Conservation (phyloP, 2,797 vertebrate genomes). For the Premnoplex brunnescens region DNA sequence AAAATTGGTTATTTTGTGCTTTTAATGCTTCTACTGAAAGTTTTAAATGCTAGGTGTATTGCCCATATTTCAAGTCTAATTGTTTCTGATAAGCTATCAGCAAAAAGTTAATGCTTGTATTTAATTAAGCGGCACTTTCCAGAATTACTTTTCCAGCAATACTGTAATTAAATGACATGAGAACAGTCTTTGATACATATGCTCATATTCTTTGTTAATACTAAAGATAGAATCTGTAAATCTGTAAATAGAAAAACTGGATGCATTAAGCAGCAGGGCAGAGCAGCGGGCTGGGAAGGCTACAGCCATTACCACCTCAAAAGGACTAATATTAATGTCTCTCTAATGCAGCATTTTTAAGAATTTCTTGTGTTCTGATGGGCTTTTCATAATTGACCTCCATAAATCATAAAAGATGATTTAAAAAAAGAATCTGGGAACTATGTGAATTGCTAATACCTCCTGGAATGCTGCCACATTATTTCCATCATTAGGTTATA, state of each 20-base stretch:
- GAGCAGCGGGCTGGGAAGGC: slow-evolving; percentile 2
- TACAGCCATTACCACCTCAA: slow-evolving; percentile 30
- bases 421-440: slow-evolving; percentile 45
- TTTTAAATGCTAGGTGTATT: neutral
- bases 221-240: slow-evolving; percentile 44
- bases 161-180: slow-evolving; percentile 5
- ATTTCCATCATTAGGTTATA: slow-evolving; percentile 42
- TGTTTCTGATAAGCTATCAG: slow-evolving; percentile 54
- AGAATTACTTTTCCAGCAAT: slow-evolving; percentile 34
- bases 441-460: slow-evolving; percentile 40
- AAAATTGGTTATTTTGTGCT: slow-evolving; percentile 12
- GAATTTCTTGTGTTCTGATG: slow-evolving; percentile 48
- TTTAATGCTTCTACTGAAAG: neutral
- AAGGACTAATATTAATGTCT: slow-evolving; percentile 32
- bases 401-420: slow-evolving; percentile 33
- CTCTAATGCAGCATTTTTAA: slow-evolving; percentile 57
- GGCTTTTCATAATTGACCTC: slow-evolving; percentile 54
- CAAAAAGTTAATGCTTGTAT: slow-evolving; percentile 33
- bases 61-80: slow-evolving; percentile 28
- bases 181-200: slow-evolving; percentile 11
- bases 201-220: slow-evolving; percentile 24
- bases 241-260: slow-evolving; percentile 37
- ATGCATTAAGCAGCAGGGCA: slow-evolving; percentile 22
- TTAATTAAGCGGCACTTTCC: slow-evolving; percentile 66
- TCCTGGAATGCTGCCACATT: slow-evolving; percentile 46